phyloP scores from a whole-genome alignment of 2,113 vertebrate species.

The Eclectus roratus region DNA sequence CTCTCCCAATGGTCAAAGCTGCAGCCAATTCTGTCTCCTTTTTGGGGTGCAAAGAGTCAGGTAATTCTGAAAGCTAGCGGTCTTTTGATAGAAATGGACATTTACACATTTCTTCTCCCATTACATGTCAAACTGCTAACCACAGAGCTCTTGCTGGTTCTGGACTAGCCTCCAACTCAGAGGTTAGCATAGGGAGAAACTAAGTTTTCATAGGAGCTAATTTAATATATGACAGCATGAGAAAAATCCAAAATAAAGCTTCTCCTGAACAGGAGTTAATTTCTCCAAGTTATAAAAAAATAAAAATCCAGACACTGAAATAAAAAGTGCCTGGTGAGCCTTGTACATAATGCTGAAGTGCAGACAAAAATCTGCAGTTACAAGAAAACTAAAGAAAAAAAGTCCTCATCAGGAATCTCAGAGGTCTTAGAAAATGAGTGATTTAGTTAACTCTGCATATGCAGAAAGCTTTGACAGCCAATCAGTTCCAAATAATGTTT shows the following conservation, averaged over 20 bases:
- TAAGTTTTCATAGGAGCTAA: neutral
- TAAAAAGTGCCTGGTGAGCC: neutral
- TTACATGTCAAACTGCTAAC: neutral
- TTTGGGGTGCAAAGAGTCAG: fast-evolving
- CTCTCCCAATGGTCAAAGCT: neutral
- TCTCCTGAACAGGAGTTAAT: neutral
- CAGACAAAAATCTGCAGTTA: neutral
- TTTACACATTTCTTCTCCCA: neutral
- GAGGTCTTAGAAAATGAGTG: neutral
- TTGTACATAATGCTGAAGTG: neutral
- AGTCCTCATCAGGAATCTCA: neutral
- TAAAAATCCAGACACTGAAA: neutral
- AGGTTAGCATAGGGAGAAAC: neutral
- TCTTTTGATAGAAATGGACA: neutral
- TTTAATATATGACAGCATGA: neutral
- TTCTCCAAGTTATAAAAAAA: neutral
- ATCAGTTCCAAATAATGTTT: neutral
- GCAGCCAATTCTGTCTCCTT: neutral
- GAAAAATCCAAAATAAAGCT: neutral
- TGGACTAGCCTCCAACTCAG: neutral
- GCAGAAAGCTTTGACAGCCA: neutral
- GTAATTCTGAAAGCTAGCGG: neutral
- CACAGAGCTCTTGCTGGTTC: neutral
- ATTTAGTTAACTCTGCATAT: neutral
- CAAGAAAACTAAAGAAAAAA: neutral